Conservation (phyloP, 2,888 invertebrate genomes). For the Andrena minutula region DNA sequence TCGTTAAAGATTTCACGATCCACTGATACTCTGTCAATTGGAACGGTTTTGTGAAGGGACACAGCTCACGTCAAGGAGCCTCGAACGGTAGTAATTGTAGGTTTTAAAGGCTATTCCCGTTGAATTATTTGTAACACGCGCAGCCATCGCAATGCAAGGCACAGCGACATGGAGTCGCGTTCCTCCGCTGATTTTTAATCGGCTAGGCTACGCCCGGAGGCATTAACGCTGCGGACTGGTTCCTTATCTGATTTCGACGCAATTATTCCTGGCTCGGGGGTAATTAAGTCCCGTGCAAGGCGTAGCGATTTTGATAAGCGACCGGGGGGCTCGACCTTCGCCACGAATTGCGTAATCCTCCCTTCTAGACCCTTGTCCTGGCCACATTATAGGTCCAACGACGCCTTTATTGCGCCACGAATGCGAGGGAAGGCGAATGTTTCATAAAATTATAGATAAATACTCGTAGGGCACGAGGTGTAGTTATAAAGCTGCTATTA, state of each 20-base stretch:
- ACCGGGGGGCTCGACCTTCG: conserved; percentile 40
- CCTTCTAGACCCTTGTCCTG: not conserved
- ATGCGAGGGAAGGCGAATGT: not conserved
- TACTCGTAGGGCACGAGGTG: not conserved
- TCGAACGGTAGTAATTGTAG: not conserved
- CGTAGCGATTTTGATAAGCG: conserved; percentile 54
- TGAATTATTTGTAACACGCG: conserved; percentile 30
- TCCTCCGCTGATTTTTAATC: conserved; percentile 48
- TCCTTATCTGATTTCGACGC: conserved; percentile 61
- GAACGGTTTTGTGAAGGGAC: no score
- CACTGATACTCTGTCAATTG: no score
- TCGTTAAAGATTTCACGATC: not conserved
- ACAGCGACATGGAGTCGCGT: conserved; percentile 37
- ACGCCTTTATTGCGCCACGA: not conserved
- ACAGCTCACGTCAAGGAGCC: not conserved
- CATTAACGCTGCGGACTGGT: conserved; percentile 49
- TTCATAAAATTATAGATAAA: not conserved
- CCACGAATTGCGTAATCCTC: conserved; percentile 40
- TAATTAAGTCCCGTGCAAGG: conserved; percentile 58
- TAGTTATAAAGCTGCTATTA: not conserved
- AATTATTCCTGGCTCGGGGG: conserved; percentile 54
- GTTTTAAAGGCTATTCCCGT: not conserved
- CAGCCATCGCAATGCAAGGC: conserved; percentile 24
- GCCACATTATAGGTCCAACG: not conserved
- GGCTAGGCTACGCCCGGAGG: conserved; percentile 7